Conservation (phyloP, 2,113 vertebrate genomes). For the Neolamprologus brichardi region DNA sequence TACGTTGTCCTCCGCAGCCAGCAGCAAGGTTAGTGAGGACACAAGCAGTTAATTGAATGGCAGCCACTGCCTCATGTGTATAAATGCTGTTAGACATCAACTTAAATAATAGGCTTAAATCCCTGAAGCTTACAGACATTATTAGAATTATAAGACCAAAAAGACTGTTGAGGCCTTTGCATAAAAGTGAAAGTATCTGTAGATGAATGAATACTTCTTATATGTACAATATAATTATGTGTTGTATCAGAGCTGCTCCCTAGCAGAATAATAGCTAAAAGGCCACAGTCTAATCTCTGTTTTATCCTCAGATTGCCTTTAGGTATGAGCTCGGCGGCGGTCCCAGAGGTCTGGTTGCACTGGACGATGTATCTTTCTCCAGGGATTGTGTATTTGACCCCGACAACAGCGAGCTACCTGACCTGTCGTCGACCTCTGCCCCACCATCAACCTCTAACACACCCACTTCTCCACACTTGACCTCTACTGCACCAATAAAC, state of each 20-base stretch:
- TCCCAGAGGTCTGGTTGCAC: conserved; percentile 34
- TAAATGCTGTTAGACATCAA: not conserved
- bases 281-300: not conserved
- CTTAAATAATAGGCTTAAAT: not conserved
- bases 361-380: conserved; percentile 72
- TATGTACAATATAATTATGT: not conserved
- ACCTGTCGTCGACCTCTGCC: conserved; percentile 11
- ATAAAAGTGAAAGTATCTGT: not conserved
- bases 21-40: conserved; percentile 57
- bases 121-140: not conserved
- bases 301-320: conserved; percentile 55
- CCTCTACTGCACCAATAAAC: not conserved
- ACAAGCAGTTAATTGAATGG: not conserved
- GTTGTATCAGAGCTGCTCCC: not conserved
- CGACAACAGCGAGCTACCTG: conserved; percentile 56
- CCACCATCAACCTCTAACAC: conserved; percentile 2
- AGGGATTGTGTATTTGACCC: conserved; percentile 60
- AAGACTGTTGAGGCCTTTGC: not conserved
- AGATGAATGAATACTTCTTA: not conserved
- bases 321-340: conserved; percentile 23
- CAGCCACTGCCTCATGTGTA: not conserved
- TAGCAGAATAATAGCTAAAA: not conserved
- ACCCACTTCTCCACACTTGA: not conserved
- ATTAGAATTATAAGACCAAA: not conserved
- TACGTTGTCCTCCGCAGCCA: conserved; percentile 50